These are phyloP conservation scores for Parelbella ahira DNA, from an alignment of 2,888 invertebrate genomes.

Conservation along the genomic window DNA sequence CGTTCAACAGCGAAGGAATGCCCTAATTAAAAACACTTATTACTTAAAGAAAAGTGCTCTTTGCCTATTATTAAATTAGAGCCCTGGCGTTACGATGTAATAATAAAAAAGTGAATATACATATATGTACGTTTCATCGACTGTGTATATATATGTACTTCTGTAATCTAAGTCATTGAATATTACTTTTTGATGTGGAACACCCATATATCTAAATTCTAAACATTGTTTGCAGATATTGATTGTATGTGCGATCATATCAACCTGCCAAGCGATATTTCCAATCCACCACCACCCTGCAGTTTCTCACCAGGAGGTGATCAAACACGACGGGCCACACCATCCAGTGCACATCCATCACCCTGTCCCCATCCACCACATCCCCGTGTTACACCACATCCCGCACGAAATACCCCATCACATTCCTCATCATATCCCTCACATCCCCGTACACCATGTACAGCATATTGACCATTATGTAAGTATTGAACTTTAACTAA, in stretches of 20 bases:
- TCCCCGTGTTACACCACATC: slow-evolving; percentile 44
- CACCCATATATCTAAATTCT: too few species aligned
- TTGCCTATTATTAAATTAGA: too few species aligned
- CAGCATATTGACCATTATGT: slow-evolving; percentile 56
- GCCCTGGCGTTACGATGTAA: too few species aligned
- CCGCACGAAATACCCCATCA: slow-evolving; percentile 49
- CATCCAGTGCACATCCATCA: slow-evolving; percentile 43
- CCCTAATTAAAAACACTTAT: too few species aligned
- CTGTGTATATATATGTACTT: too few species aligned
- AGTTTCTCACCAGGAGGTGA: slow-evolving; percentile 65
- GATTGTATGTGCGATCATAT: slow-evolving; percentile 47
- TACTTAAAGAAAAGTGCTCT: too few species aligned
- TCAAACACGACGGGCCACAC: slow-evolving; percentile 61
- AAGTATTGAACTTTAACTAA: slow-evolving; percentile 41
- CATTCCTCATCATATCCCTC: slow-evolving; percentile 43
- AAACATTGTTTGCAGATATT: slow-evolving; percentile 46
- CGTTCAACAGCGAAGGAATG: too few species aligned
- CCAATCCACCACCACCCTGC: slow-evolving; percentile 59
- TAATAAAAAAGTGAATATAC: too few species aligned
- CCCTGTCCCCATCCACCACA: slow-evolving; percentile 35
- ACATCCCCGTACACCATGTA: slow-evolving; percentile 45
- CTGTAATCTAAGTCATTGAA: too few species aligned
- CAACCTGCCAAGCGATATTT: slow-evolving; percentile 63
- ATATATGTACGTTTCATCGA: too few species aligned
- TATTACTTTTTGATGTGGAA: too few species aligned